These are phyloP conservation scores for Hipparchia semele DNA, from an alignment of 2,888 invertebrate species.

Conservation along the genomic window DNA sequence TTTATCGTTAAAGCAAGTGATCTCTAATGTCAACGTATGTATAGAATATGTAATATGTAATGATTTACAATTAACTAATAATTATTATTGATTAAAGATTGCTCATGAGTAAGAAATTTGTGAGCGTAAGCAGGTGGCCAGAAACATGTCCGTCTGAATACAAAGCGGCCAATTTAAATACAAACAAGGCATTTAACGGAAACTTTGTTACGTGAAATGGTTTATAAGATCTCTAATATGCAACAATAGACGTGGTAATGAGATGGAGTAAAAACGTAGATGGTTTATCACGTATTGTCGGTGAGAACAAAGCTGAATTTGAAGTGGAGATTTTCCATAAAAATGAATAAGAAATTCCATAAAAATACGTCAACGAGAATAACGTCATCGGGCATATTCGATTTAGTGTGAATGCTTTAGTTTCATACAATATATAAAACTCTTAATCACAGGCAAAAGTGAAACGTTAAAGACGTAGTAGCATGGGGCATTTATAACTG, in stretches of 20 bases:
- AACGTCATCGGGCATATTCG: too few species aligned
- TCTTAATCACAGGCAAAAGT: slow-evolving; percentile 33
- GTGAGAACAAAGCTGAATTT: slow-evolving; percentile 13
- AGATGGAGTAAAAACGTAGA: not conserved
- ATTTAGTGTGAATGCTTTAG: not conserved
- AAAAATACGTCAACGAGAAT: too few species aligned
- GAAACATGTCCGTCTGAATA: slow-evolving; percentile 16
- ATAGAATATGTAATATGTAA: not conserved
- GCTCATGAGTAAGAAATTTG: slow-evolving; percentile 21
- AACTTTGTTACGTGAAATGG: slow-evolving; percentile 42
- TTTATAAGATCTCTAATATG: slow-evolving; percentile 28
- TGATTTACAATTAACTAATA: not conserved
- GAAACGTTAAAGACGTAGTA: slow-evolving; percentile 34
- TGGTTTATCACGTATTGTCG: slow-evolving; percentile 14
- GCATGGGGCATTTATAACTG: slow-evolving; percentile 36
- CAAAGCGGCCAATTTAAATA: slow-evolving; percentile 25
- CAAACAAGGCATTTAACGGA: slow-evolving; percentile 46
- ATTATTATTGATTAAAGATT: slow-evolving; percentile 18
- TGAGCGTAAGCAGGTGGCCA: slow-evolving; percentile 16
- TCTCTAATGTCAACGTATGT: too few species aligned
- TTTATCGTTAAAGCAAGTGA: too few species aligned
- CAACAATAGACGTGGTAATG: slow-evolving; percentile 7
- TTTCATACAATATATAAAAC: slow-evolving; percentile 14
- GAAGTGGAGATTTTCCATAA: slow-evolving; percentile 11
- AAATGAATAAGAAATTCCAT: too few species aligned